Evolutionary conservation across 1,140 invertebrate species (phyloP), one percentile per base, ranked within the genome.

Genomic region (Drosophila sp.): DNA sequence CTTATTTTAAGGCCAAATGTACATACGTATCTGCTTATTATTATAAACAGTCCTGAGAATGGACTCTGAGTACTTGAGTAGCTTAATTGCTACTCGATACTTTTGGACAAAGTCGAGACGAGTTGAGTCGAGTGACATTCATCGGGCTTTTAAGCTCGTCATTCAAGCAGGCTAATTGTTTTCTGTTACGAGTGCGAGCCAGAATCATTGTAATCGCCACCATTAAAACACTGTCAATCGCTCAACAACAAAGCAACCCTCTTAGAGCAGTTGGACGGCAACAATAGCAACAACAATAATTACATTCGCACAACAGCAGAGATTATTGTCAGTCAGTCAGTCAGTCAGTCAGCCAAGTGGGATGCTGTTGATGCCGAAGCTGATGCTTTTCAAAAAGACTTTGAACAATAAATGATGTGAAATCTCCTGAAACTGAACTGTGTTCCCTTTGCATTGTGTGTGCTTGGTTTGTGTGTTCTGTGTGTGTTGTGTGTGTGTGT

Each of bases 361-460:
- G 27, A 29, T 29, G 27, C 43, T 25, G 18, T 45, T 18, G 4
- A 11, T 21, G 27, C 43, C 56, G 53, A 72, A 34, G 53, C 53
- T 75, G 64, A 75, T 54, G 64, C 58, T 74, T 78, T 69, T 80
- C 72, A 59, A 64, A 78, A 75, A 62, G 71, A 65, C 61, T 77
- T 77, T 76, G 72, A 78, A 80, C 72, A 80, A 78, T 75, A 79
- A 80, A 79, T 80, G 76, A 80, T 80, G 77, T 76, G 67, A 80
- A 79, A 76, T 79, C 72, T 78, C 51, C 50, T 74, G 43, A 78
- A 78, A 75, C 54, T 78, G 69, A 53, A 62, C 46, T 50, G 13
- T 32, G 46, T 50, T 29, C 46, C 46, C 21, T 27, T 34, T 32
- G 9, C 41, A 61, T 48, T 67, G 65, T 57, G 65, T 64, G 38